Evolutionary conservation across 2,888 invertebrate genomes (phyloP).

Genomic region (Nycteola revayana): DNA sequence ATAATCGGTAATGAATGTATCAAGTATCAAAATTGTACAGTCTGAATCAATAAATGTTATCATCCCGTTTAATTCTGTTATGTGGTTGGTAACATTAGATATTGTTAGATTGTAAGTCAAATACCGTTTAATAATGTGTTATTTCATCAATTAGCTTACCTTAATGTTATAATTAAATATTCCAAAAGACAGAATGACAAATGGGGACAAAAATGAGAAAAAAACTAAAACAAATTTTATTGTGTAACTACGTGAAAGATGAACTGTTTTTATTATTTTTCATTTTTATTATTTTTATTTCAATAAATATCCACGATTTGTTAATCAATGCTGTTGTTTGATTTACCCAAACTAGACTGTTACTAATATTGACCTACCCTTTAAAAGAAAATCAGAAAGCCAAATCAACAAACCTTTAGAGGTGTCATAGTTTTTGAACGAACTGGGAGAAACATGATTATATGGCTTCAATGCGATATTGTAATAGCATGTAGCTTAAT

Average conservation of each 20-base stretch:
- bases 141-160: conserved; percentile 10
- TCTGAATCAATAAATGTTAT: conserved; percentile 20
- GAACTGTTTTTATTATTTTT: conserved; percentile 82
- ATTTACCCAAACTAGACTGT: conserved; percentile 36
- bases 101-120: conserved; percentile 22
- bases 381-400: no score
- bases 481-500: no score
- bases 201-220: conserved; percentile 67
- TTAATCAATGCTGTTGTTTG: conserved; percentile 67
- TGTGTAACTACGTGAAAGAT: conserved; percentile 78
- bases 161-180: conserved; percentile 9
- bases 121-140: conserved; percentile 8
- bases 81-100: conserved; percentile 28
- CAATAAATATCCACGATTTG: conserved; percentile 83
- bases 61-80: conserved; percentile 24
- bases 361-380: no score
- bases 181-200: conserved; percentile 38
- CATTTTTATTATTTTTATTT: conserved; percentile 82
- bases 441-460: no score
- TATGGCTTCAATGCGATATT: no score
- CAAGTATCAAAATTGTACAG: conserved; percentile 26
- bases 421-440: no score
- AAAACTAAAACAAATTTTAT: conserved; percentile 79
- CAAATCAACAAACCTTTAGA: no score
- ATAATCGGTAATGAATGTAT: conserved; percentile 15